Evolutionary conservation across 2,888 invertebrate species (phyloP), one percentile per base, ranked within the genome.

Genomic region (Malthinus flaveolus): DNA sequence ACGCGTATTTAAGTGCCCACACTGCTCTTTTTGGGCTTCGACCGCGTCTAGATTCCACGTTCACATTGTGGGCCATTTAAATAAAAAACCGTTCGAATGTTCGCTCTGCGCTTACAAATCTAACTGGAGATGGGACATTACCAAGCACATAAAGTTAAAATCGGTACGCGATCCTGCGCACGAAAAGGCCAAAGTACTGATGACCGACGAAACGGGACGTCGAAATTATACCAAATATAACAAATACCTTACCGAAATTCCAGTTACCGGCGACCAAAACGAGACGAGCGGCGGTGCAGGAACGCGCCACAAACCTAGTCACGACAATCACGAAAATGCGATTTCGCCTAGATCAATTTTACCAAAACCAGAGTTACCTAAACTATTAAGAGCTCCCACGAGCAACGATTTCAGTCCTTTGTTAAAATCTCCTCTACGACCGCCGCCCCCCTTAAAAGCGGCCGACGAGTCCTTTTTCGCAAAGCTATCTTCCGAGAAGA

Each of bases 61-160:
- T 3, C 95, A 95, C 77, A 93, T 95, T 67, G 94, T 95, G 8
- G 94, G 94, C 1, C 95, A 95, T 78, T 82, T 93, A 66, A 95
- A 95, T 78, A 91, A 91, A 74, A 93, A 95, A 74, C 96, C 96
- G 0, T 97, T 95, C 77, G 93, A 95, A 79, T 97, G 97, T 80
- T 95, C 96, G 1, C 82, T 93, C 10, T 97, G 97, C 80, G 89
- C 92, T 51, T 94, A 95, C 75, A 88, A 93, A 68, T 95, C 95
- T 31, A 97, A 97, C 75, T 97, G 96, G 95, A 87, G 95, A 64
- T 96, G 95, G 93, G 97, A 97, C 80, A 94, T 97, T 60, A 93
- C 94, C 23, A 94, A 97, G 77, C 97, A 97, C 78, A 95, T 97
- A 65, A 90, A 93, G 72, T 82, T 95, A 70, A 95, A 94, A 81